Percentiles rank a stretch among this genome's conserved stretches.
Conservation (phyloP, 2,888 invertebrate species). For the Melanostoma scalare region DNA sequence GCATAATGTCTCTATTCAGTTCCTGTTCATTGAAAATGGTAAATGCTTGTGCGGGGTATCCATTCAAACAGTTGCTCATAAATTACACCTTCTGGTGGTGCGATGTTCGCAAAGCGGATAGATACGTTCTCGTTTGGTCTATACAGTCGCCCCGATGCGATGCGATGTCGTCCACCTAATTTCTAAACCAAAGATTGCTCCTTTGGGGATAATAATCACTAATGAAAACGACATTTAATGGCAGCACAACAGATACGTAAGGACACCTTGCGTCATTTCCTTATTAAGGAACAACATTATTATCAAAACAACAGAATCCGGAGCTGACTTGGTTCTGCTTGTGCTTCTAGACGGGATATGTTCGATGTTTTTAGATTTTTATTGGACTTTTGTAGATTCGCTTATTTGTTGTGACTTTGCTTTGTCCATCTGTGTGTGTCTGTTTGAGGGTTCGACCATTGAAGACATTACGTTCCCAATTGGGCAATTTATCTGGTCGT, state of each 20-base stretch:
- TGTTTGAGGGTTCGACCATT: constrained; percentile 43
- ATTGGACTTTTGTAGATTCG: constrained; percentile 50
- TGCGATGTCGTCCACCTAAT: constrained; percentile 66
- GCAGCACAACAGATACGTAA: constrained; percentile 63
- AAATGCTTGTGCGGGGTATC: constrained; percentile 31
- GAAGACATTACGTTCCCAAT: constrained; percentile 68
- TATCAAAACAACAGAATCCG: constrained; percentile 56
- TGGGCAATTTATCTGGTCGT: constrained; percentile 63
- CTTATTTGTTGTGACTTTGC: constrained; percentile 2
- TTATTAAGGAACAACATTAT: constrained; percentile 69
- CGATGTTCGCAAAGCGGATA: constrained; percentile 47
- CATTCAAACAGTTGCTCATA: constrained; percentile 67
- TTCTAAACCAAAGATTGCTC: constrained; percentile 73
- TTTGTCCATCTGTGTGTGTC: not conserved
- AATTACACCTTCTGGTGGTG: constrained; percentile 64
- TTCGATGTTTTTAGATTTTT: constrained; percentile 63
- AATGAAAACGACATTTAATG: constrained; percentile 73
- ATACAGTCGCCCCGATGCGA: constrained; percentile 39
- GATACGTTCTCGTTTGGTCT: constrained; percentile 27
- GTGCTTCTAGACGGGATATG: constrained; percentile 5
- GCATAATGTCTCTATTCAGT: constrained; percentile 45
- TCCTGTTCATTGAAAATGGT: constrained; percentile 47
- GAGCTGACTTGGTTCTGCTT: constrained; percentile 8
- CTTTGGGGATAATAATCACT: constrained; percentile 72
- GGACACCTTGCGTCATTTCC: constrained; percentile 73